Base-by-base conservation (phyloP, 2,888 invertebrate species). In the Carabus problematicus region DNA sequence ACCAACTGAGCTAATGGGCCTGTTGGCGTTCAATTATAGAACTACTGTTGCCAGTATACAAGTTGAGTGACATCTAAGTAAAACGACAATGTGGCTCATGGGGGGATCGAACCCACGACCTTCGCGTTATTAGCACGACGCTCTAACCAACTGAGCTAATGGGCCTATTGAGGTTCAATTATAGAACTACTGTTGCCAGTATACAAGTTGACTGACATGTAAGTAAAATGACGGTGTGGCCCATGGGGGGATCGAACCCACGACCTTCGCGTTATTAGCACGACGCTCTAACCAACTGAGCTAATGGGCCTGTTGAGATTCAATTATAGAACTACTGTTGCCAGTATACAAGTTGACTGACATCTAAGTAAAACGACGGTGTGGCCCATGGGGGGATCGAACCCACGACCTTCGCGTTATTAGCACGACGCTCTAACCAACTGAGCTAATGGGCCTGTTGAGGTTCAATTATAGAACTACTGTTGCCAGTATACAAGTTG, bases 391-490 rank as follows among this genome's bases (percentile, higher is more conserved):
- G 84, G 87, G 87, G 87, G 87, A 88, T 88, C 88, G 88, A 88
- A 88, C 87, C 87, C 88, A 85, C 87, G 88, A 88, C 88, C 87
- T 88, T 88, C 87, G 88, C 87, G 88, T 88, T 88, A 88, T 88
- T 88, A 88, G 88, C 88, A 88, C 88, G 88, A 88, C 88, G 88
- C 88, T 88, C 88, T 88, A 88, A 88, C 88, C 88, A 88, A 87
- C 88, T 88, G 88, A 88, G 88, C 88, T 88, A 87, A 88, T 88
- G 87, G 87, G 88, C 88, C 88, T n/a, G n/a, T n/a, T n/a, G n/a
- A n/a, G n/a, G n/a, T n/a, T n/a, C n/a, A n/a, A n/a, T n/a, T n/a
- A n/a, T n/a, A n/a, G n/a, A n/a, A n/a, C n/a, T n/a, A n/a, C n/a
- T n/a, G n/a, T n/a, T n/a, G n/a, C n/a, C n/a, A n/a, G n/a, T n/a